Base-by-base conservation (phyloP, 1,140 invertebrate genomes). In the Belonocnema kinseyi region DNA sequence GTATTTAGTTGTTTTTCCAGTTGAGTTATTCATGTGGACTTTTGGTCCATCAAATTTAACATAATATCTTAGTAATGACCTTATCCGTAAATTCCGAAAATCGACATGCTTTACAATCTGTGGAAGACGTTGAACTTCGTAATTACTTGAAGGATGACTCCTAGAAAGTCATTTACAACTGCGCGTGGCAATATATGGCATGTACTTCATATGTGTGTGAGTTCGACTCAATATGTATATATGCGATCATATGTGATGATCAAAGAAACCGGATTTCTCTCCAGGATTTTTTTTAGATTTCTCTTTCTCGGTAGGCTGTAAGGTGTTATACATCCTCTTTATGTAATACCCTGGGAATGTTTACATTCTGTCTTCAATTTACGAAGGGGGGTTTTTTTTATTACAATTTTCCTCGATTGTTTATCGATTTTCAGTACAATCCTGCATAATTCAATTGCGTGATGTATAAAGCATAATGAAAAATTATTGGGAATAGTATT, bases 181-280 rank as follows among this genome's bases (percentile, higher is more conserved):
- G 21, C 33, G 21, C 21, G 33, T 61, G 19, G 19, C 33, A 79
- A 71, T 61, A 26, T 16, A 61, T 74, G 26, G 33, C 50, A 14
- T 73, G 72, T 19, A 19, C 16, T 54, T n/a, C 21, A 53, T 56
- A 19, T 76, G 73, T 80, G 26, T 66, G 46, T 13, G 40, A 54
- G 66, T 50, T n/a, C 17, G 51, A 50, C 16, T n/a, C 70, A 76
- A 72, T 19, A 50, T 78, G 21, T 74, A 72, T 11, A 72, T 70
- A 73, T 73, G 46, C 74, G 76, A 79, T 82, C 76, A 78, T 74
- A 78, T 33, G 17, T 33, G 78, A 72, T 72, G 77, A 79, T 79
- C 73, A 77, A 52, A 75, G 77, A 82, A 82, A 82, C 80, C 78
- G 72, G 78, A 82, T 82, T 82, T 79, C 80, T 79, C 76, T 66